These are phyloP conservation scores for Schizopygopsis malacanthus DNA, from an alignment of 2,797 vertebrate genomes.

Conservation along the genomic window DNA sequence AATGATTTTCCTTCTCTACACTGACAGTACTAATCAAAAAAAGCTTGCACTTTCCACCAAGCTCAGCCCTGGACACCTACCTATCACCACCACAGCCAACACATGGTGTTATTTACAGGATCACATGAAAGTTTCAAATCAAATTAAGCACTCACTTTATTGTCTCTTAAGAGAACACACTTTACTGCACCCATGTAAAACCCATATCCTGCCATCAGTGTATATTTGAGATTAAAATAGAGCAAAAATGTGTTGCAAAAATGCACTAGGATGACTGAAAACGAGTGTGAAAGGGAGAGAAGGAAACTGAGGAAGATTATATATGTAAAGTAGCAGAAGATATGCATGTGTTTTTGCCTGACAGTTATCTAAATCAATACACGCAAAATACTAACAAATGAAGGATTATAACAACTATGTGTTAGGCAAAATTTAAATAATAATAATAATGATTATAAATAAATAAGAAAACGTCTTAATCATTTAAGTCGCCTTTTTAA, in stretches of 20 bases:
- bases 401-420: neutral
- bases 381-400: neutral
- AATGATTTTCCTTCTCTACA: neutral
- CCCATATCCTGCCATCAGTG: neutral
- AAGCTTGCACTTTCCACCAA: slow-evolving; percentile 2
- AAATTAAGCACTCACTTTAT: slow-evolving; percentile 12
- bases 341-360: neutral
- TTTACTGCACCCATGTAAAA: slow-evolving; percentile 13
- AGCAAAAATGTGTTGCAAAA: neutral
- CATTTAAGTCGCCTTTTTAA: neutral
- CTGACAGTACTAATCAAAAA: neutral
- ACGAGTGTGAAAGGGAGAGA: neutral
- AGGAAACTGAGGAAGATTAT: neutral
- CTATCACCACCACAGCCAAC: slow-evolving; percentile 19
- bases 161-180: slow-evolving; percentile 13
- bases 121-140: slow-evolving; percentile 8
- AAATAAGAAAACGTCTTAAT: neutral
- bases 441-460: neutral
- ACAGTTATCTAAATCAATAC: neutral
- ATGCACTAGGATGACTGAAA: neutral
- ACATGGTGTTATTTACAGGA: slow-evolving; percentile 29
- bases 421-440: neutral
- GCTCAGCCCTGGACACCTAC: slow-evolving; percentile 12
- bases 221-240: slow-evolving; percentile 4
- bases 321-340: neutral